These are phyloP conservation scores for Actinostola sp. DNA, from an alignment of 92 coral and sea anemone species.

Conservation along the genomic window DNA sequence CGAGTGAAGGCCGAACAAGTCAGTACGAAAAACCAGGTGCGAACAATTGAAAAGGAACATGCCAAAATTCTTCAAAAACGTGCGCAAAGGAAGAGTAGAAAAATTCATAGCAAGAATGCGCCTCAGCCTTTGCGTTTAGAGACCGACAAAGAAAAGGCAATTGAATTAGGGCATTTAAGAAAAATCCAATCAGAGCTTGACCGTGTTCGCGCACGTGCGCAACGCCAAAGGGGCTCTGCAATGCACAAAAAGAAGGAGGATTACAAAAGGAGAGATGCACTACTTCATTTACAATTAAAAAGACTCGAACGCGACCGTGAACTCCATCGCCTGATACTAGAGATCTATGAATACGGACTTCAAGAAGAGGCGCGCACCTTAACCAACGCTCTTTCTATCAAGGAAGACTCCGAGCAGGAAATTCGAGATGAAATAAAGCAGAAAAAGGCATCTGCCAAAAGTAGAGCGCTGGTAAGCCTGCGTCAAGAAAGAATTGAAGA, in stretches of 20 bases:
- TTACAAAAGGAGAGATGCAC: slow-evolving; percentile 57
- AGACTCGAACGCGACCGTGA: slow-evolving; percentile 79
- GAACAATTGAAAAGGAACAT: slow-evolving; percentile 62
- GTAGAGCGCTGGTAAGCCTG: slow-evolving; percentile 37
- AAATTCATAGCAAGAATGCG: slow-evolving; percentile 1
- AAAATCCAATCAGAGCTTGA: slow-evolving; percentile 81
- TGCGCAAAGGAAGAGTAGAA: slow-evolving; percentile 40
- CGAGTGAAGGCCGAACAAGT: slow-evolving; percentile 74
- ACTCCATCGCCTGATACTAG: slow-evolving; percentile 70
- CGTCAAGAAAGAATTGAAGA: slow-evolving; percentile 63
- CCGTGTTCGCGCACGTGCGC: slow-evolving; percentile 70
- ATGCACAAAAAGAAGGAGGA: slow-evolving; percentile 52
- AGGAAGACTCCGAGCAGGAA: slow-evolving; percentile 58
- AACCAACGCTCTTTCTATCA: slow-evolving; percentile 70
- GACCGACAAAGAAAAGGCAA: slow-evolving; percentile 31
- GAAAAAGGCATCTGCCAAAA: slow-evolving; percentile 44
- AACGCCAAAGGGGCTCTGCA: slow-evolving; percentile 52
- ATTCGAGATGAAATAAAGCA: slow-evolving; percentile 45
- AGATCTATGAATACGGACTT: slow-evolving; percentile 60
- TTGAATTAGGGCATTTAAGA: slow-evolving; percentile 64
- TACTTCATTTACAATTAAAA: slow-evolving; percentile 67
- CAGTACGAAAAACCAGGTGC: slow-evolving; percentile 57
- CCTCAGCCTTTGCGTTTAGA: not conserved
- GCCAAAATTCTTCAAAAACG: slow-evolving; percentile 67
- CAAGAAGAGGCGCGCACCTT: slow-evolving; percentile 59